Conservation (phyloP, 2,888 invertebrate genomes). For the Euplagia quadripunctaria region DNA sequence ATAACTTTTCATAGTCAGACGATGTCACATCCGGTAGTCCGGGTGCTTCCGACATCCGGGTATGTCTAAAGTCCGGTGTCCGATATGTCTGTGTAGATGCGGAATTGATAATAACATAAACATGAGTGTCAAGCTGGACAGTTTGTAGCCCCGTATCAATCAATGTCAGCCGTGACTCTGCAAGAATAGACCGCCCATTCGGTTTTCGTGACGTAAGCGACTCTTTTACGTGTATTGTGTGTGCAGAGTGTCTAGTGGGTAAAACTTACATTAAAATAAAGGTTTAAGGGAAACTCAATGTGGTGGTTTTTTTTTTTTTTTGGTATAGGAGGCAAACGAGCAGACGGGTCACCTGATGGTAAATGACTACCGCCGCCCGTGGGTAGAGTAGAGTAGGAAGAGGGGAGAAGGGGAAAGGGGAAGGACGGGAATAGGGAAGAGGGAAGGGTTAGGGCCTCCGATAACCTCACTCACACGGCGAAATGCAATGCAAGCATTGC, state of each 20-base stretch:
- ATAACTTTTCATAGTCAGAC: not conserved
- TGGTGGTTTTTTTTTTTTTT: too few relatives aligned
- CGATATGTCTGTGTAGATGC: conserved; percentile 38
- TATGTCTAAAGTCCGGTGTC: conserved; percentile 37
- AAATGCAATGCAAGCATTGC: too few relatives aligned
- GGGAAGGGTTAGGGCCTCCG: too few relatives aligned
- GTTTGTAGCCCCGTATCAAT: conserved; percentile 54
- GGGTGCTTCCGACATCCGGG: conserved; percentile 32
- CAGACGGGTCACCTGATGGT: too few relatives aligned
- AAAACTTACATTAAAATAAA: not conserved
- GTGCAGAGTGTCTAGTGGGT: not conserved
- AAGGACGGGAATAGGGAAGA: too few relatives aligned
- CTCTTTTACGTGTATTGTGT: conserved; percentile 6
- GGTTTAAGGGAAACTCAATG: not conserved
- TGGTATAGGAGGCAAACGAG: too few relatives aligned
- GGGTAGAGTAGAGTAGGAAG: too few relatives aligned
- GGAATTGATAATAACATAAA: conserved; percentile 55
- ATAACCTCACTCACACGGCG: too few relatives aligned
- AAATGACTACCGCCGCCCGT: too few relatives aligned
- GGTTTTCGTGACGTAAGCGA: conserved; percentile 9
- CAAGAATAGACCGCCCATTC: conserved; percentile 15
- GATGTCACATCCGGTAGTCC: conserved; percentile 4
- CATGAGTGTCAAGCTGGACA: conserved; percentile 29
- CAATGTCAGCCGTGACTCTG: conserved; percentile 35
- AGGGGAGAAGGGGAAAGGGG: too few relatives aligned